Evolutionary conservation across 2,888 invertebrate species (phyloP).

Genomic region (Yponomeuta cagnagella): DNA sequence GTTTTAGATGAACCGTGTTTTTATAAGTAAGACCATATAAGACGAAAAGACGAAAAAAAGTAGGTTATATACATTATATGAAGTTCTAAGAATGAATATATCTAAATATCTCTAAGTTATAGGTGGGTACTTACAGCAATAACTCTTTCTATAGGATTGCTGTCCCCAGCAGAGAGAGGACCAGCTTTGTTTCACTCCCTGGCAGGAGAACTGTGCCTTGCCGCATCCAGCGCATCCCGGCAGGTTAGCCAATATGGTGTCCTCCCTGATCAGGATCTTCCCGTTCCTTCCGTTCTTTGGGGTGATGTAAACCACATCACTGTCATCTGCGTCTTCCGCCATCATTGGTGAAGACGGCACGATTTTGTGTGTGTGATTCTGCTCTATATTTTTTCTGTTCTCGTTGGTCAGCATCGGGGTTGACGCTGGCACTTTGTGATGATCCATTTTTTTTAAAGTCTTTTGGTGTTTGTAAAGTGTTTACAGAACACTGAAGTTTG

Average conservation of each 20-base stretch:
- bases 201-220: conserved; percentile 51
- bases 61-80: no score
- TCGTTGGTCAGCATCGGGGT: conserved; percentile 39
- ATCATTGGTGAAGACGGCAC: conserved; percentile 36
- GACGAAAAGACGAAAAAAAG: no score
- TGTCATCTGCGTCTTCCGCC: conserved; percentile 34
- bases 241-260: conserved; percentile 52
- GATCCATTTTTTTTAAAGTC: conserved; percentile 9
- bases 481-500: no score
- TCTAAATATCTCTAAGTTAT: no score
- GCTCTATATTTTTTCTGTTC: conserved; percentile 33
- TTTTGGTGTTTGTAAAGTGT: no score
- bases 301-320: conserved; percentile 38
- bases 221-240: conserved; percentile 60
- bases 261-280: conserved; percentile 56
- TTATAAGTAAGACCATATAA: no score
- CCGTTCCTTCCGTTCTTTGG: conserved; percentile 35
- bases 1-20: no score
- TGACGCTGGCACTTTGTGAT: background rate
- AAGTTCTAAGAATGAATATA: no score
- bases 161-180: conserved; percentile 63
- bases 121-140: conserved; percentile 48
- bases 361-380: conserved; percentile 27
- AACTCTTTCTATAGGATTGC: conserved; percentile 53
- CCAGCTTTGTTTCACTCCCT: conserved; percentile 56